phyloP scores from a whole-genome alignment of 2,113 vertebrate genomes.

The Rhegmatorhina hoffmannsi region DNA sequence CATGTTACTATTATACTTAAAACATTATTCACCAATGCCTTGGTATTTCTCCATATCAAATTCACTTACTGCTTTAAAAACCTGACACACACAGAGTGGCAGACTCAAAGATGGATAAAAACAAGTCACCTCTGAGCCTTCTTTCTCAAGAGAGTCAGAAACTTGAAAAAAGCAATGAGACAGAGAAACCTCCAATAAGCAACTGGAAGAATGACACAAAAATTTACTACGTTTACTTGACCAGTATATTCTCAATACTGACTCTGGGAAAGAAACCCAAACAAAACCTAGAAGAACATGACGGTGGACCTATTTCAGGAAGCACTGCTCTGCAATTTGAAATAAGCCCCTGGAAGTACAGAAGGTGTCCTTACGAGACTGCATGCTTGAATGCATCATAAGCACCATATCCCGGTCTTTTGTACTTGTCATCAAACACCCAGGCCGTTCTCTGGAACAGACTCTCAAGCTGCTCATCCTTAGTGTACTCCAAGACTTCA shows the following conservation, averaged over 20 bases:
- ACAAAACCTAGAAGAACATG: neutral
- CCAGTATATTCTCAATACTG: neutral
- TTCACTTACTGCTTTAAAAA: neutral
- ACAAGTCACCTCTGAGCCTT: neutral
- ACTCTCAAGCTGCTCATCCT: slow-evolving; percentile 97
- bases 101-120: neutral
- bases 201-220: neutral
- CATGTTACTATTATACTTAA: neutral
- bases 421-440: slow-evolving; percentile 98
- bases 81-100: neutral
- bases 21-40: neutral
- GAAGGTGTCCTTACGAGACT: slow-evolving; percentile 86
- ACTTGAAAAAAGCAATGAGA: neutral
- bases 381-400: slow-evolving; percentile 98
- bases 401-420: slow-evolving; percentile 94
- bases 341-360: neutral
- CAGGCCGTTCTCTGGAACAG: slow-evolving; percentile 96
- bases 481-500: slow-evolving; percentile 94
- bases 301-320: neutral
- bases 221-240: neutral
- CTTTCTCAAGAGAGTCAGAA: neutral
- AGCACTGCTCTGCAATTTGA: neutral
- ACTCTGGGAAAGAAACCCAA: neutral
- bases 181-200: neutral
- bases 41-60: neutral